Conservation (phyloP, 1,140 invertebrate genomes). For the Drosophila ohnishii region DNA sequence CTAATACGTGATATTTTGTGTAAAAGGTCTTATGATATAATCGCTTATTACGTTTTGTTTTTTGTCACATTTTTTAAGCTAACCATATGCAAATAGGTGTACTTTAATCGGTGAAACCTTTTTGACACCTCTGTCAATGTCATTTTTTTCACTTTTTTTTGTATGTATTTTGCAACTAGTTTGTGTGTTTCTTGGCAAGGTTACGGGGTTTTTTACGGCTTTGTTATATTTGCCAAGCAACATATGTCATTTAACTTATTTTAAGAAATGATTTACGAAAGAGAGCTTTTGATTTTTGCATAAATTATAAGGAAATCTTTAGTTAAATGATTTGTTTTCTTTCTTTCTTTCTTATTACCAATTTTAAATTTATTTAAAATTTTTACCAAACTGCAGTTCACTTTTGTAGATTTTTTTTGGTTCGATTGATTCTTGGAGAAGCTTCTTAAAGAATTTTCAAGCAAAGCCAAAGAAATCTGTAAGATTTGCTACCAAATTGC, state of each 20-base stretch:
- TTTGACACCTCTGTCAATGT: constrained; percentile 16
- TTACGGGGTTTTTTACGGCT: background rate
- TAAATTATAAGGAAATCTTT: background rate
- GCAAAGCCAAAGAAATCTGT: background rate
- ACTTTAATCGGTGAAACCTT: constrained; percentile 4
- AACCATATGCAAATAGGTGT: constrained; percentile 1
- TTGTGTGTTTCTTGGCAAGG: constrained; percentile 1
- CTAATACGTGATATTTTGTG: background rate
- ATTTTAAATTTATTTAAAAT: too few relatives aligned
- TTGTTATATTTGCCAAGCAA: background rate
- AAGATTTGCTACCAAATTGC: background rate
- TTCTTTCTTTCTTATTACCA: too few relatives aligned
- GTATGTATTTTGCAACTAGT: constrained; percentile 5
- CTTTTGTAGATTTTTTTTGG: too few relatives aligned
- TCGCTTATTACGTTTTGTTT: background rate
- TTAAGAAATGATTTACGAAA: background rate
- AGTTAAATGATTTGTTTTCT: background rate
- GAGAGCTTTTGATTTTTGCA: background rate
- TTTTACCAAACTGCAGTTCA: background rate
- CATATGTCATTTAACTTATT: background rate
- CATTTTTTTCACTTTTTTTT: background rate
- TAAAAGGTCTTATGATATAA: background rate
- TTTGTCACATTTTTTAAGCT: constrained; percentile 1
- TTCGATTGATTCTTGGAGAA: too few relatives aligned
- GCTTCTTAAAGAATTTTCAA: too few relatives aligned